phyloP scores from a whole-genome alignment of 2,113 vertebrate genomes.

The Boleophthalmus pectinirostris region DNA sequence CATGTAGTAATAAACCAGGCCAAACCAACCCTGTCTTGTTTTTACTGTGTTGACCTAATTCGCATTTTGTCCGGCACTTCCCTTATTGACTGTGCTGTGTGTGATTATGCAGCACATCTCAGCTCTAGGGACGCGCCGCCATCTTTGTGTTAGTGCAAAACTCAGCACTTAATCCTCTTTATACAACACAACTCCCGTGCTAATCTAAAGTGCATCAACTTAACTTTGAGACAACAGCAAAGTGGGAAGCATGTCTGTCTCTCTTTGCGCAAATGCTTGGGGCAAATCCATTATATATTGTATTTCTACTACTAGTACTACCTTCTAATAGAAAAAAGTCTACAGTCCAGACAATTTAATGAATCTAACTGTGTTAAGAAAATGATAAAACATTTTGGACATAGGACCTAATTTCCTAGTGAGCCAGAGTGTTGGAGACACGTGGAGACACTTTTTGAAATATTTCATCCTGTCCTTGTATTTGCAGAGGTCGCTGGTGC shows the following conservation, averaged over 20 bases:
- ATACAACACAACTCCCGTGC: not conserved
- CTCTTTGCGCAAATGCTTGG: not conserved
- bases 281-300: not conserved
- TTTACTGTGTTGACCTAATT: slow-evolving; percentile 3
- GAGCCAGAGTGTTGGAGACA: no score
- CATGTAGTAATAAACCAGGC: not conserved
- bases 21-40: not conserved
- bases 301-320: no score
- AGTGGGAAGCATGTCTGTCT: not conserved
- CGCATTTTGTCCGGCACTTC: slow-evolving; percentile 12
- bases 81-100: slow-evolving; percentile 46
- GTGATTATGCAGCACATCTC: slow-evolving; percentile 52
- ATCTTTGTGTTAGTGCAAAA: slow-evolving; percentile 30
- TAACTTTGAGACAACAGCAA: not conserved
- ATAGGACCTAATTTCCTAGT: no score
- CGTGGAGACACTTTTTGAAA: no score
- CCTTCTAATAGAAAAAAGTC: no score
- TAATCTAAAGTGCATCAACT: not conserved
- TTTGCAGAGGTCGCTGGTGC: no score
- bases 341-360: no score
- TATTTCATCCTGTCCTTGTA: no score
- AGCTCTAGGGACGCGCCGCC: slow-evolving; percentile 12
- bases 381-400: no score
- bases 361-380: no score
- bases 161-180: slow-evolving; percentile 30